Base-by-base conservation (phyloP, 2,113 vertebrate species). In the Eolophus roseicapilla region DNA sequence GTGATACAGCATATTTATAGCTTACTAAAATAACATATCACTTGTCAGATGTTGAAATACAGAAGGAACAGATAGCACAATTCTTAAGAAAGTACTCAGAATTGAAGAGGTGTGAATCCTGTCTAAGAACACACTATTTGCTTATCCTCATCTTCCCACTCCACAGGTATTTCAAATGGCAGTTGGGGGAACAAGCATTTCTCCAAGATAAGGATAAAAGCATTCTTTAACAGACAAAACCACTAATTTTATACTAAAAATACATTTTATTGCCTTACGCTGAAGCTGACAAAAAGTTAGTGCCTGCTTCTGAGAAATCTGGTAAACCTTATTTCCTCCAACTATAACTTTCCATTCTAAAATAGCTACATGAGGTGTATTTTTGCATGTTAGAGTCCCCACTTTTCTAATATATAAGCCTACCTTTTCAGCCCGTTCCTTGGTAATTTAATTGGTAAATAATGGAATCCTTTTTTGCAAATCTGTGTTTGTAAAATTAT, bases 61-160 rank as follows among this genome's bases (percentile, higher is more conserved):
- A 84, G 82, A 92, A 79, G 73, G 90, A 96, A 81, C 55, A 92
- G 59, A 90, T 31, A 94, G 69, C 88, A 90, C 93, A 86, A 88
- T 95, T 86, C 82, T 77, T 75, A 44, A 68, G 88, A 86, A 92
- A 94, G 55, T 49, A 79, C 91, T 94, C 16, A 37, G 60, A 62
- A 78, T 0, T 88, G 69, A 83, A 80, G 82, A 92, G 80, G 92
- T 95, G 93, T 84, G 90, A 95, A 96, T 93, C 89, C 50, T 73
- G 90, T 89, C 93, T 96, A 93, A 88, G 88, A 96, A 96, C 62
- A 83, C 65, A 76, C 71, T 83, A 31, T 70, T 82, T 96, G 93
- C 93, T 92, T 94, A 84, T 88, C 76, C 69, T 92, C 82, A 88
- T 81, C 95, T 79, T 92, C 93, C 88, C 57, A 90, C 90, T 94